Percentiles rank a stretch among this genome's conserved stretches.
phyloP scores from a whole-genome alignment of 2,797 vertebrate genomes.

The Schizopygopsis malacanthus region DNA sequence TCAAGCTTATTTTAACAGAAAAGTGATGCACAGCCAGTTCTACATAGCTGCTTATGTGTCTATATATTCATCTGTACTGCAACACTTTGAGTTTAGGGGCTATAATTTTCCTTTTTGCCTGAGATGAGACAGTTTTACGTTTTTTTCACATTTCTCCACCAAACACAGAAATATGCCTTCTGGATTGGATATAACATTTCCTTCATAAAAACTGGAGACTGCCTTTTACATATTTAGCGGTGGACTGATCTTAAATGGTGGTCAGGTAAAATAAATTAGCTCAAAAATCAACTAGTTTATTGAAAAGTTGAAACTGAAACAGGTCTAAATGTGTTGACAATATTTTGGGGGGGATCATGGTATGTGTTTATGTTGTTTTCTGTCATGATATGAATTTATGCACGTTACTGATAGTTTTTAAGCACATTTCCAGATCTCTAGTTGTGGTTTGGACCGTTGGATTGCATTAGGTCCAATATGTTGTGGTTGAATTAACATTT shows the following conservation, averaged over 20 bases:
- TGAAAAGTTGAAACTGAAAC: background rate
- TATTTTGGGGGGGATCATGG: too few species aligned
- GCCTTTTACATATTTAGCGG: background rate
- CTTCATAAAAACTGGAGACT: background rate
- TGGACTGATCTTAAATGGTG: background rate
- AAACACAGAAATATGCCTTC: background rate
- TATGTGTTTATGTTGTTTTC: background rate
- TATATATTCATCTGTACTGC: constrained; percentile 1
- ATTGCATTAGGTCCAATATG: background rate
- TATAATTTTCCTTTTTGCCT: background rate
- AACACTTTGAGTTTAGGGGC: background rate
- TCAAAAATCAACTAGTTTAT: constrained; percentile 1
- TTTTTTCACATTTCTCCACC: background rate
- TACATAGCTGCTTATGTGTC: background rate
- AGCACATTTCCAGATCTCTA: background rate
- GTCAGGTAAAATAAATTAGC: background rate
- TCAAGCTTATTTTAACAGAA: background rate
- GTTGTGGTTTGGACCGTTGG: background rate
- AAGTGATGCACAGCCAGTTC: background rate
- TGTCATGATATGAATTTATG: background rate
- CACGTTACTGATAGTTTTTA: background rate
- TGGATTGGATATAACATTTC: background rate
- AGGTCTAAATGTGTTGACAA: too few species aligned
- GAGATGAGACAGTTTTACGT: background rate
- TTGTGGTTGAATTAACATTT: background rate